phyloP scores from a whole-genome alignment of 2,797 vertebrate species.

The Arnoldichthys spilopterus region DNA sequence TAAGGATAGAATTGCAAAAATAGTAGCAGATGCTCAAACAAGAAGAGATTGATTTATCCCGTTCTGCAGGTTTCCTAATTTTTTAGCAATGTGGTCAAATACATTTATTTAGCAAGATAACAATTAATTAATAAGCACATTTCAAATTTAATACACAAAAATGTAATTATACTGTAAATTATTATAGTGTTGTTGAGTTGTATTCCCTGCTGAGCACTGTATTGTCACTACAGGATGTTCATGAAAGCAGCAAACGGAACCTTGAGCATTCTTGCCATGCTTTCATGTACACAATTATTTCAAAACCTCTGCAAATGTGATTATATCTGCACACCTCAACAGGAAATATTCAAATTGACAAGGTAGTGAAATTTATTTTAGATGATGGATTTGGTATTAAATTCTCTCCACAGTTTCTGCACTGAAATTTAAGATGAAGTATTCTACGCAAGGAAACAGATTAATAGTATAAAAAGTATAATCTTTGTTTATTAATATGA shows the following conservation, averaged over 20 bases:
- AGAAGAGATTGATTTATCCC: too few relatives aligned
- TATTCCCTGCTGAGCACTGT: neutral
- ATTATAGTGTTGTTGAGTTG: too few relatives aligned
- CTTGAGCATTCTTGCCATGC: neutral
- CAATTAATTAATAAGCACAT: too few relatives aligned
- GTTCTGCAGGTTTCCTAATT: too few relatives aligned
- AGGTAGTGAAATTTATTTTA: neutral
- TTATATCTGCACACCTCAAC: slow-evolving; percentile 34
- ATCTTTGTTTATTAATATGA: neutral
- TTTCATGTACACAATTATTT: neutral
- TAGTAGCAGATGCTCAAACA: too few relatives aligned
- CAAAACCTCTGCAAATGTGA: slow-evolving; percentile 28
- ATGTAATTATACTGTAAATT: too few relatives aligned
- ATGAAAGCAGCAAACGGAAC: neutral
- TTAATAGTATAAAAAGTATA: neutral
- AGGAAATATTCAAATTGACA: slow-evolving; percentile 6
- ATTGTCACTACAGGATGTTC: neutral
- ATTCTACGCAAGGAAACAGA: neutral
- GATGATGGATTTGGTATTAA: too few relatives aligned
- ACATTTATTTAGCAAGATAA: too few relatives aligned
- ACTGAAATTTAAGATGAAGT: neutral
- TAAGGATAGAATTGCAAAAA: too few relatives aligned
- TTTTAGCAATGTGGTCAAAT: too few relatives aligned
- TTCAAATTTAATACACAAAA: too few relatives aligned
- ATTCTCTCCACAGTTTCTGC: neutral